Percentiles rank a stretch among this genome's conserved stretches.
Evolutionary conservation across 2,888 invertebrate species (phyloP).

Genomic region (Himalopsyche kuldschensis): DNA sequence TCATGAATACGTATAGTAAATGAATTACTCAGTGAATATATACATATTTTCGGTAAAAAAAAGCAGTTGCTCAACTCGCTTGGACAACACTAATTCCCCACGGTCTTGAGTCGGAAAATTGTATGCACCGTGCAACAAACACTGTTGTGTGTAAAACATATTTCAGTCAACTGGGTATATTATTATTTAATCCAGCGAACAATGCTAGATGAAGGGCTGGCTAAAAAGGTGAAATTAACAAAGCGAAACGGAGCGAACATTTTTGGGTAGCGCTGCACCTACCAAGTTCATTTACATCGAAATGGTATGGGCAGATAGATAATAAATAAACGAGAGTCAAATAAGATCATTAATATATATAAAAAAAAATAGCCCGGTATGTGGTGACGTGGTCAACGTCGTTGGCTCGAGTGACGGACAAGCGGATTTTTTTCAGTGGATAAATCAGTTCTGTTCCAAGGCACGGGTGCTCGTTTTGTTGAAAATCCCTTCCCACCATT

Average conservation of each 20-base stretch:
- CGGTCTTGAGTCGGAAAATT: neutral
- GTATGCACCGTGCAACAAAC: neutral
- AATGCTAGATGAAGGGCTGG: neutral
- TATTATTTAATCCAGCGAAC: neutral
- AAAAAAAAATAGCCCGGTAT: too few species aligned
- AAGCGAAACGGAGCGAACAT: neutral
- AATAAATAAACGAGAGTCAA: neutral
- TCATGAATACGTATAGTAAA: too few species aligned
- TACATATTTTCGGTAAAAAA: too few species aligned
- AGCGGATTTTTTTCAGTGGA: too few species aligned
- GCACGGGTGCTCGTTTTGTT: too few species aligned
- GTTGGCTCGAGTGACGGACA: too few species aligned
- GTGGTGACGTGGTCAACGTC: too few species aligned
- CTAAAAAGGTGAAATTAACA: neutral
- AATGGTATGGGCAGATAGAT: neutral
- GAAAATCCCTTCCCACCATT: too few species aligned
- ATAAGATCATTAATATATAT: too few species aligned
- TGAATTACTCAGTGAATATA: too few species aligned
- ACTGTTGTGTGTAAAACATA: neutral
- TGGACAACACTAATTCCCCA: neutral
- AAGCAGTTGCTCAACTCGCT: neutral
- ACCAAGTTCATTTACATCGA: neutral
- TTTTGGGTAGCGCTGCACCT: neutral
- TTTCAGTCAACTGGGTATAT: neutral
- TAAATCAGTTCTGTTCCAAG: too few species aligned